These are phyloP conservation scores for Falco peregrinus DNA, from an alignment of 2,797 vertebrate genomes.

Conservation along the genomic window DNA sequence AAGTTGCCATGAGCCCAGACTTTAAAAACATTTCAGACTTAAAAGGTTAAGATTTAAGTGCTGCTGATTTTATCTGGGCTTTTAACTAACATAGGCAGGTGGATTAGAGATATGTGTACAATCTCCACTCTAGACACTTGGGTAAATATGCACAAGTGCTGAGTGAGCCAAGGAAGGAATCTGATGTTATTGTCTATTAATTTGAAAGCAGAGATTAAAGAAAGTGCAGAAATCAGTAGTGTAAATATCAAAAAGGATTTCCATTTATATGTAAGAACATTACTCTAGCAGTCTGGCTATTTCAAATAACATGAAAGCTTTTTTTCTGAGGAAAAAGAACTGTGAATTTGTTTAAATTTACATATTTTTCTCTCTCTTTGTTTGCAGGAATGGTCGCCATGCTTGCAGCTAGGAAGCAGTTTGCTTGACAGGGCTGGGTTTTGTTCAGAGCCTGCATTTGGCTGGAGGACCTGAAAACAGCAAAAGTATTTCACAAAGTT, in stretches of 20 bases:
- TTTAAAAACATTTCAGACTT: constrained; percentile 85
- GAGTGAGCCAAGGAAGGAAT: constrained; percentile 83
- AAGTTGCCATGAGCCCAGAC: constrained; percentile 82
- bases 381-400: constrained; percentile 66
- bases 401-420: constrained; percentile 61
- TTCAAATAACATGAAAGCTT: constrained; percentile 72
- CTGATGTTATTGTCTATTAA: constrained; percentile 91
- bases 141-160: constrained; percentile 87
- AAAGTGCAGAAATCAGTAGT: constrained; percentile 86
- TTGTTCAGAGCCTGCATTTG: constrained; percentile 35
- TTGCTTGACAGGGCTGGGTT: constrained; percentile 65
- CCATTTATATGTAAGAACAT: constrained; percentile 82
- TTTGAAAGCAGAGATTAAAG: constrained; percentile 93
- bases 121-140: constrained; percentile 87
- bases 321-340: constrained; percentile 62
- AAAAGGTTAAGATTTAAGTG: constrained; percentile 91
- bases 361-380: constrained; percentile 74
- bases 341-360: constrained; percentile 76
- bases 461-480: neutral
- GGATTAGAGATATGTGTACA: constrained; percentile 91
- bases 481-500: constrained; percentile 30
- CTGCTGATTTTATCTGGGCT: constrained; percentile 87
- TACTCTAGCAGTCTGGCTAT: constrained; percentile 72
- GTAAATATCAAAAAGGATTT: constrained; percentile 88
- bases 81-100: constrained; percentile 88